phyloP scores from a whole-genome alignment of 2,888 invertebrate genomes.

The Diadegma fenestrale region DNA sequence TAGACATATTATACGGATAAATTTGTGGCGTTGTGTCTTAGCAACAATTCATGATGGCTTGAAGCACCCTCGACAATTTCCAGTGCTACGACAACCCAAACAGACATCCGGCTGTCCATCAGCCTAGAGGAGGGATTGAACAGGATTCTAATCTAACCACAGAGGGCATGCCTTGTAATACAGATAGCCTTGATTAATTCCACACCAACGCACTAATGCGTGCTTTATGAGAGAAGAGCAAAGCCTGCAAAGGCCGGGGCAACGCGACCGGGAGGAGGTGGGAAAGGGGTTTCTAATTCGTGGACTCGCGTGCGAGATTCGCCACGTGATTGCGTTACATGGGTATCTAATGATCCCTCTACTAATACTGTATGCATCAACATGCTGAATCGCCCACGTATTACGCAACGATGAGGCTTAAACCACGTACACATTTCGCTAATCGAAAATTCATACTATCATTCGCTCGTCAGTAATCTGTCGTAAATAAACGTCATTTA shows the following conservation, averaged over 20 bases:
- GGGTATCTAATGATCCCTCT: conserved; percentile 45
- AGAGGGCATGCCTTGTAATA: conserved; percentile 80
- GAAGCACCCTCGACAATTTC: conserved; percentile 11
- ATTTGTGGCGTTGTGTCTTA: conserved; percentile 1
- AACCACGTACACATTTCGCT: conserved; percentile 33
- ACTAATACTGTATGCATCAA: conserved; percentile 41
- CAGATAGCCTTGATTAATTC: conserved; percentile 82
- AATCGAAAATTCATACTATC: conserved; percentile 10
- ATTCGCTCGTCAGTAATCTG: conserved; percentile 3
- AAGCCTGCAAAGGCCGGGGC: conserved; percentile 22
- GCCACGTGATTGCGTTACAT: conserved; percentile 62
- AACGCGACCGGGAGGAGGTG: conserved; percentile 21
- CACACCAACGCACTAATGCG: conserved; percentile 74
- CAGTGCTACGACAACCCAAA: conserved; percentile 35
- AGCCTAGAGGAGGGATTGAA: conserved; percentile 68
- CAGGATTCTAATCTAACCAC: conserved; percentile 81
- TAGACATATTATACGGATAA: conserved; percentile 1
- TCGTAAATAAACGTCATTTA: neutral
- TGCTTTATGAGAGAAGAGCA: conserved; percentile 68
- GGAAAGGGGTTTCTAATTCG: conserved; percentile 64
- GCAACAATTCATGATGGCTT: conserved; percentile 38
- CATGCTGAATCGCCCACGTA: conserved; percentile 30
- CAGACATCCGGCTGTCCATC: conserved; percentile 58
- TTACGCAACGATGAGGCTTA: conserved; percentile 31
- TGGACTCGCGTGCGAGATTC: conserved; percentile 57